A percentile compares a stretch with the other conserved stretches of the same genome.
Evolutionary conservation across 1,140 invertebrate species (phyloP).

Genomic region (Trichonephila clavipes): DNA sequence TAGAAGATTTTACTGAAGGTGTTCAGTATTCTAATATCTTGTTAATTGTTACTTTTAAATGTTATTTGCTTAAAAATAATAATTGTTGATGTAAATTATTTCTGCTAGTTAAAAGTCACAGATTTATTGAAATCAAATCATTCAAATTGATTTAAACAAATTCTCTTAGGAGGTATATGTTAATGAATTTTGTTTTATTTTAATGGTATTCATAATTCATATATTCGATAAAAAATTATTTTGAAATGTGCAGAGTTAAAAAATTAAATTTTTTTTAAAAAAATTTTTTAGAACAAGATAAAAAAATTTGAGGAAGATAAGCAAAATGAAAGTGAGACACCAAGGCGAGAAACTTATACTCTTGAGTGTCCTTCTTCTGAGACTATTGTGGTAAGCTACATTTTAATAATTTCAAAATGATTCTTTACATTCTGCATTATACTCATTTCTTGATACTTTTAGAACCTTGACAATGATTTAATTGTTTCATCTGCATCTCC

Average conservation of each 20-base stretch:
- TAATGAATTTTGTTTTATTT: neutral
- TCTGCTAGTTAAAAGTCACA: neutral
- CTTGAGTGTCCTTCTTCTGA: neutral
- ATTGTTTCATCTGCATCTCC: constrained; percentile 48
- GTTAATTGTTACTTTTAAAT: neutral
- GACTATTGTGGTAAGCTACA: neutral
- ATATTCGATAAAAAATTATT: too few species aligned
- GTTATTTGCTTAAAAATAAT: neutral
- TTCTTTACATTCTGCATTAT: too few species aligned
- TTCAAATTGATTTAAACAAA: neutral
- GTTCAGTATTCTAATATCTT: neutral
- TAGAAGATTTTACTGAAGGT: too few species aligned
- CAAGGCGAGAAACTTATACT: constrained; percentile 50
- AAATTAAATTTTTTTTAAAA: neutral
- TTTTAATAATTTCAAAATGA: too few species aligned
- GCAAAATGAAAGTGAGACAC: constrained; percentile 19
- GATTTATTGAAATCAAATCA: neutral
- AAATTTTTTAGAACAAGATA: constrained; percentile 33
- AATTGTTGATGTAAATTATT: neutral
- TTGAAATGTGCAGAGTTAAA: neutral
- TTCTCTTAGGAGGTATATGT: neutral
- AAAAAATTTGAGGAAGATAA: constrained; percentile 39
- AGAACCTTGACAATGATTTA: neutral
- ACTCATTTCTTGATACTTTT: neutral
- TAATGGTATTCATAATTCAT: neutral